Base-by-base conservation (phyloP, 92 coral and sea anemone species). In the Actinernus sp. region DNA sequence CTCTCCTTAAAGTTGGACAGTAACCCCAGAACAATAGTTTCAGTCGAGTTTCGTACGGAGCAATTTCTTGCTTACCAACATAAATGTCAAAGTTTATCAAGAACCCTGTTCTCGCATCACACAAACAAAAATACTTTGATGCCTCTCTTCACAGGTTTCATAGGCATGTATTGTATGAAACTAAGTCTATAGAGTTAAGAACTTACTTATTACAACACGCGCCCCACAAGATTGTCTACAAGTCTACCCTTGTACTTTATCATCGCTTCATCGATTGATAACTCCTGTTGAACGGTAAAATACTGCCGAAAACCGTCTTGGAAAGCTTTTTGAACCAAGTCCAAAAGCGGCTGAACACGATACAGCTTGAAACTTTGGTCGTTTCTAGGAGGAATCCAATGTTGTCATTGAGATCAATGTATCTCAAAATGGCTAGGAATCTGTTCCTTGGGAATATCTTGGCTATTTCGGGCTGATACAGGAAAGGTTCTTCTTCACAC, bases 171-270 rank as follows among this genome's bases (percentile, higher is more conserved):
- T 5, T 61, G 74, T 20, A 18, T 60, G 44, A 55, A 79, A 8
- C 79, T 55, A 39, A 70, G 50, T n/a, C n/a, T n/a, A n/a, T n/a
- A n/a, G n/a, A n/a, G n/a, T n/a, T n/a, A n/a, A n/a, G n/a, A n/a
- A n/a, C n/a, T n/a, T n/a, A n/a, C n/a, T n/a, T n/a, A n/a, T n/a
- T n/a, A n/a, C n/a, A n/a, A n/a, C n/a, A n/a, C n/a, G n/a, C n/a
- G n/a, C n/a, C n/a, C n/a, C n/a, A n/a, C n/a, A n/a, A n/a, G n/a
- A n/a, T n/a, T n/a, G n/a, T n/a, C n/a, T n/a, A n/a, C n/a, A n/a
- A n/a, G n/a, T 51, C 79, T 29, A n/a, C 79, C 79, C 53, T 79
- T 71, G 73, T 68, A 73, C 41, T 36, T 36, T 7, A 36, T 36
- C 41, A 36, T 36, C 41, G 41, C 41, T 36, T 36, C 41, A 36